Evolutionary conservation across 1,140 invertebrate species (phyloP).

Genomic region (Bombus superbus): DNA sequence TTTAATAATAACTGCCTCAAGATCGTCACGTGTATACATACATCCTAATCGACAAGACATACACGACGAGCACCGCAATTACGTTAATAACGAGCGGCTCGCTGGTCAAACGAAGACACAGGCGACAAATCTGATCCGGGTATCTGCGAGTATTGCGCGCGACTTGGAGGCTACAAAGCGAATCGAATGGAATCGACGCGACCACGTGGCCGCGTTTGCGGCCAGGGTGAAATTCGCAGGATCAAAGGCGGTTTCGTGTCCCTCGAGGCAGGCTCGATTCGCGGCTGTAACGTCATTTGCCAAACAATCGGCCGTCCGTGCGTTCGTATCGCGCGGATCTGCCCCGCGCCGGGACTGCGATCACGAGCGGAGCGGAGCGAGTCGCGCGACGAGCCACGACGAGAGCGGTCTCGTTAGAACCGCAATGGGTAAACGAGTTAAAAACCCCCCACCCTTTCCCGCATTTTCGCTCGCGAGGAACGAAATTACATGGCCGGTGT

Average conservation of each 20-base stretch:
- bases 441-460: conserved; percentile 1
- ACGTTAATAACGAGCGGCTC: neutral
- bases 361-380: neutral
- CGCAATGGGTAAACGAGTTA: conserved; percentile 52
- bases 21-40: too few relatives aligned
- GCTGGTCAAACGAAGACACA: neutral
- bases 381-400: neutral
- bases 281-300: conserved; percentile 39
- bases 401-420: conserved; percentile 39
- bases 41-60: too few relatives aligned
- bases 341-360: too few relatives aligned
- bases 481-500: conserved; percentile 49
- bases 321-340: neutral
- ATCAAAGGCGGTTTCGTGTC: conserved; percentile 49
- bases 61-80: neutral
- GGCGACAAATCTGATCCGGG: neutral
- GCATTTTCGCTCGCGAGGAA: conserved; percentile 37
- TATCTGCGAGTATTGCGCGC: neutral
- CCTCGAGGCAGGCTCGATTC: conserved; percentile 13
- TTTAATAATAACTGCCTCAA: too few relatives aligned
- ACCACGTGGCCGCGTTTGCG: conserved; percentile 18
- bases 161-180: conserved; percentile 16
- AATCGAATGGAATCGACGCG: conserved; percentile 36
- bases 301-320: conserved; percentile 32
- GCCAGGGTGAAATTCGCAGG: conserved; percentile 11